Base-by-base conservation (phyloP, 2,888 invertebrate genomes). In the Pseudococcus viburni region DNA sequence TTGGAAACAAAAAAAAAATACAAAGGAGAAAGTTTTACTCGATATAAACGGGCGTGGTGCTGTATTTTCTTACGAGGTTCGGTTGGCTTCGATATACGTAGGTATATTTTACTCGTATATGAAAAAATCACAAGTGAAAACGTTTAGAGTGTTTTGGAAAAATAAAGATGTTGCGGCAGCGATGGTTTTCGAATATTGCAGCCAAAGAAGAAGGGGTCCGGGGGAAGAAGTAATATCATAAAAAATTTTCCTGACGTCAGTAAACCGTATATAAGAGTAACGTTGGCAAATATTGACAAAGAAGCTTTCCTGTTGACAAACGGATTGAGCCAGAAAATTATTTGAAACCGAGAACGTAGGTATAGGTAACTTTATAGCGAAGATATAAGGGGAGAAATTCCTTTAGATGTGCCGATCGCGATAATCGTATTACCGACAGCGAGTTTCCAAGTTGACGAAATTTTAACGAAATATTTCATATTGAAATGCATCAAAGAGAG, bases 241-340 rank as follows among this genome's bases (percentile, higher is more conserved):
- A 73, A 83, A 80, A 80, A 39, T 17, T 39, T 77, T 80, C 42
- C 19, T 46, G 80, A 83, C 46, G 19, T 46, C 19, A 83, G 80
- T n/a, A 46, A 46, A 83, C 19, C 12, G 9, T 83, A 46, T 80
- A 42, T 83, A 46, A 46, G 46, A 9, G 46, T 46, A 22, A 19
- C 46, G 80, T 9, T 42, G 46, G 80, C 46, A 83, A 83, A 83
- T 83, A 83, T 83, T 83, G 80, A 83, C 46, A 46, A 83, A 46
- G 46, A 46, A 83, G 46, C 77, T 77, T 83, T 19, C 46, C 19
- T 83, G 42, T 83, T 83, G 80, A 83, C 42, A 83, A 83, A 83
- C 80, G 46, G 46, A 83, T 83, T 83, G 80, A 46, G 33, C 33
- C 80, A 46, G 80, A 83, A 83, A 83, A 83, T 83, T 46, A 83